Evolutionary conservation across 2,888 invertebrate genomes (phyloP), one percentile per base, ranked within the genome.

Genomic region (Nymphalis c-album): DNA sequence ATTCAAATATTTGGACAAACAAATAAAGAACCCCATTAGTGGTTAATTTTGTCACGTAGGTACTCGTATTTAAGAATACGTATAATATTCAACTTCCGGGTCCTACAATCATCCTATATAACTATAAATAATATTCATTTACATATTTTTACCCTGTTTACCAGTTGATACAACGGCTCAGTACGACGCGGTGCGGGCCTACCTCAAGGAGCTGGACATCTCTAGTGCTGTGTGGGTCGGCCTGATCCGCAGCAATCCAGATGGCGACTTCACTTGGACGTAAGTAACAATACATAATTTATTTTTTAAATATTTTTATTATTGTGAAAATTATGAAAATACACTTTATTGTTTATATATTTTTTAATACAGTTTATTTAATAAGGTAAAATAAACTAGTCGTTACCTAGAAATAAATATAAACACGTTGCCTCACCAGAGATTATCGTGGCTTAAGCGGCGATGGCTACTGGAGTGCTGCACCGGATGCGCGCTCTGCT

Each of bases 211-310:
- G 83, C 85, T 96, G 86, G 96, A 96, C 82, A 95, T 96, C 71
- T 93, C 94, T 53, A 95, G 95, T 81, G 95, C 95, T 64, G 95
- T 96, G 70, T 96, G 96, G 96, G 95, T 96, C 77, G 96, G 96
- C 69, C 93, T 96, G 73, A 95, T 96, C 78, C 94, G 95, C 77
- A 94, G 94, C 78, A 94, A 94, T 78, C 94, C 95, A 67, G 95
- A 95, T 75, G 94, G 95, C 67, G 94, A 94, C 73, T 96, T 96
- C 81, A 94, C 94, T 77, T 96, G 96, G 96, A 95, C 95, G 96
- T 96, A 91, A 94, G 95, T 53, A 26, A 22, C 18, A 18, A 50
- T 8, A 50, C 10, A 18, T n/a, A 35, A 13, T 50, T 50, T 7
- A 7, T 50, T 7, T 7, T 10, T 50, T 20, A 50, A 8, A 18